Conservation (phyloP, 2,888 invertebrate species). For the Bombylius discolor region DNA sequence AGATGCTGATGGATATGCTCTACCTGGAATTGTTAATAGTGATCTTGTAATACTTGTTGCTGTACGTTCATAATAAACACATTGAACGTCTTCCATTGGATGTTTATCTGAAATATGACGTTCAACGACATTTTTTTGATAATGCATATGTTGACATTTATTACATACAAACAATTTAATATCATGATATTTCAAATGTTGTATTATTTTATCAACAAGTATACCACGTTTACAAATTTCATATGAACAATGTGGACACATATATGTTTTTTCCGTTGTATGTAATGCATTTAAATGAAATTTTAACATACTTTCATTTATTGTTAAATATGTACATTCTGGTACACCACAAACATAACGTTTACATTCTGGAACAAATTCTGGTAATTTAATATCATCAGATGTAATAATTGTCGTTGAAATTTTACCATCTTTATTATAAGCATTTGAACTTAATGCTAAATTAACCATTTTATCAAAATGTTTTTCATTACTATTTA, state of each 20-base stretch:
- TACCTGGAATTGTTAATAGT: constrained; percentile 1
- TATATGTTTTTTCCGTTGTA: constrained; percentile 43
- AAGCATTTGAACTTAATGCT: constrained; percentile 50
- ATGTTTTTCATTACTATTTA: constrained; percentile 63
- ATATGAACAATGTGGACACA: constrained; percentile 59
- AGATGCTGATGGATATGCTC: constrained; percentile 3
- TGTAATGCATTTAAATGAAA: constrained; percentile 62
- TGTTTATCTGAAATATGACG: constrained; percentile 53
- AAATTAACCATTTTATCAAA: constrained; percentile 77
- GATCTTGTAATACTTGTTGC: constrained; percentile 11
- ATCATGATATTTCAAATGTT: constrained; percentile 67
- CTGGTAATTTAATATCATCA: constrained; percentile 27
- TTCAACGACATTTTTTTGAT: constrained; percentile 48
- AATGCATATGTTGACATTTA: constrained; percentile 52
- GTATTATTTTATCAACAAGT: constrained; percentile 46
- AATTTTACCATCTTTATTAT: constrained; percentile 18
- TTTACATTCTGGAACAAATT: constrained; percentile 40
- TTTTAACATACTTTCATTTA: constrained; percentile 56
- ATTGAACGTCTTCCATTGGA: constrained; percentile 35
- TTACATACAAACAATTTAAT: constrained; percentile 58
- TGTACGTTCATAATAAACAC: constrained; percentile 21
- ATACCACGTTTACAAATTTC: constrained; percentile 40
- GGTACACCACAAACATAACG: constrained; percentile 60
- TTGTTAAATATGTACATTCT: constrained; percentile 56
- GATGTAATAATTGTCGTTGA: constrained; percentile 17